Percentiles rank a stretch among this genome's conserved stretches.
These are phyloP conservation scores for Narcine bancroftii DNA, from an alignment of 2,113 vertebrate genomes.

Conservation along the genomic window DNA sequence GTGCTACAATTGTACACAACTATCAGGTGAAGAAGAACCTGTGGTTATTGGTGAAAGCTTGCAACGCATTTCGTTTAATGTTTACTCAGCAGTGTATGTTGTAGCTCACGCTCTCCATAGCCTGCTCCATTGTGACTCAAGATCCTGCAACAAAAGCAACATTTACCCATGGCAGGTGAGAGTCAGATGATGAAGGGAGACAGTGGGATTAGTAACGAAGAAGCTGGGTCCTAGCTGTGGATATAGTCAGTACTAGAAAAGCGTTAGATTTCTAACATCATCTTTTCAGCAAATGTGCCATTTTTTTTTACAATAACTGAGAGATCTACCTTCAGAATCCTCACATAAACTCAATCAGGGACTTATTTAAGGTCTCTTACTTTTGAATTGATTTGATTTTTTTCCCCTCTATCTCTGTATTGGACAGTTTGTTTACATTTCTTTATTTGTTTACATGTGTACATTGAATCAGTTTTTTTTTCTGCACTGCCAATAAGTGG, in stretches of 20 bases:
- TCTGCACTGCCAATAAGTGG: no score
- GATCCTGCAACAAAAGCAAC: background rate
- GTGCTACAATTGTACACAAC: background rate
- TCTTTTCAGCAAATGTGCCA: no score
- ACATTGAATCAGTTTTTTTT: no score
- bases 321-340: no score
- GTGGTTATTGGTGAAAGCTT: background rate
- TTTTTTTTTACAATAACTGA: no score
- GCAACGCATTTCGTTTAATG: background rate
- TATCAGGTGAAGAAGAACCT: background rate
- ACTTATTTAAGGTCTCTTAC: no score
- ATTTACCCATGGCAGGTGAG: slow-evolving; percentile 28
- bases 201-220: background rate
- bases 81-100: background rate
- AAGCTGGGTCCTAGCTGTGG: background rate
- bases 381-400: no score
- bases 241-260: background rate
- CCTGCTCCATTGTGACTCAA: background rate
- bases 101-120: background rate
- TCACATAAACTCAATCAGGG: no score
- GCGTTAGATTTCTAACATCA: background rate
- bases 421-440: no score
- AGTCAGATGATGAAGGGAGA: background rate
- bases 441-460: no score
- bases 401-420: no score